Evolutionary conservation across 2,797 vertebrate genomes (phyloP).

Genomic region (Mormyrus proboscirostris): DNA sequence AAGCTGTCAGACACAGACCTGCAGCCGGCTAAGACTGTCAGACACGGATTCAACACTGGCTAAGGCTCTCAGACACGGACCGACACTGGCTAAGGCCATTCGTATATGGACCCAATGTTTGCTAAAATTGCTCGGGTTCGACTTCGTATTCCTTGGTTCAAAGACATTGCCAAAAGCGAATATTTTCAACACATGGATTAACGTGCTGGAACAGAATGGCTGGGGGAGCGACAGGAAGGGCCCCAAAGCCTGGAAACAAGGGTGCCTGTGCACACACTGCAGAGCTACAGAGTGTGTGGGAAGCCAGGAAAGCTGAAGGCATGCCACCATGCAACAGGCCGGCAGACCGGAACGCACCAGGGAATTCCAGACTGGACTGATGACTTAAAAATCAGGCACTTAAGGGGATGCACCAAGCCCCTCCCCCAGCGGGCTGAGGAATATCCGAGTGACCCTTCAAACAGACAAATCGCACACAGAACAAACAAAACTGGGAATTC

Average conservation of each 20-base stretch:
- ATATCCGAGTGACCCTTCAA: not conserved
- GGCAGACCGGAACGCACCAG: slow-evolving; percentile 41
- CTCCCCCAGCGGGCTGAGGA: slow-evolving; percentile 39
- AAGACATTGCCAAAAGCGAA: slow-evolving; percentile 29
- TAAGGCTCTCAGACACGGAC: not conserved
- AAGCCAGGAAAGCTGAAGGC: slow-evolving; percentile 30
- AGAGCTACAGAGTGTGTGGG: slow-evolving; percentile 40
- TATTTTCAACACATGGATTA: slow-evolving; percentile 48
- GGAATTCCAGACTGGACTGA: slow-evolving; percentile 61
- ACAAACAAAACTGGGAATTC: not conserved
- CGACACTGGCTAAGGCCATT: not conserved
- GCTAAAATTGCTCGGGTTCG: slow-evolving; percentile 21
- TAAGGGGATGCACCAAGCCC: slow-evolving; percentile 56
- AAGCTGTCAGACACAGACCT: too few species aligned
- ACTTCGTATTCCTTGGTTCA: slow-evolving; percentile 3
- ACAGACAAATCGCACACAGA: not conserved
- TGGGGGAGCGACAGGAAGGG: not conserved
- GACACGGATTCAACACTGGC: too few species aligned
- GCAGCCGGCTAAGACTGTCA: not conserved
- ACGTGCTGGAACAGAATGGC: not conserved
- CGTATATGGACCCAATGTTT: not conserved
- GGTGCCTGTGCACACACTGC: not conserved
- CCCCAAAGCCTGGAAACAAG: not conserved
- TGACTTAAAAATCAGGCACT: slow-evolving; percentile 65
- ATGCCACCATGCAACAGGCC: slow-evolving; percentile 55